Conservation (phyloP, 2,888 invertebrate species). For the Drosophila imparisetae region DNA sequence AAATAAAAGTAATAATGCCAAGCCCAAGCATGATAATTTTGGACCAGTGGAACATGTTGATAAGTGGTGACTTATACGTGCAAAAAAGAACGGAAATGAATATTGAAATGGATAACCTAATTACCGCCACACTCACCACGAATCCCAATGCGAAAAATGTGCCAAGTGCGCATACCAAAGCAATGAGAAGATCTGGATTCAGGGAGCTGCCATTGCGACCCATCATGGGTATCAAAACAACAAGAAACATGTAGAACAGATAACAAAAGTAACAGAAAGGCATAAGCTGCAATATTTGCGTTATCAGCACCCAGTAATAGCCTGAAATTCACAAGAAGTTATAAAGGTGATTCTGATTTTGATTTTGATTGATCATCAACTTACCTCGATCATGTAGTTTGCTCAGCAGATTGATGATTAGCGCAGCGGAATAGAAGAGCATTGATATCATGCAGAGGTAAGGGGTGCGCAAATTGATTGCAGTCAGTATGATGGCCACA, state of each 20-base stretch:
- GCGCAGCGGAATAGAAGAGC: constrained; percentile 76
- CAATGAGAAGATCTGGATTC: constrained; percentile 87
- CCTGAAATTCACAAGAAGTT: constrained; percentile 36
- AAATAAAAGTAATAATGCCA: constrained; percentile 69
- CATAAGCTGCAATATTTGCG: constrained; percentile 83
- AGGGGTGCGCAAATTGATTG: constrained; percentile 75
- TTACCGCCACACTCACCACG: constrained; percentile 70
- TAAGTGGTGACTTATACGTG: constrained; percentile 74
- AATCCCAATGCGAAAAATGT: constrained; percentile 82
- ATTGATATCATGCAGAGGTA: constrained; percentile 80
- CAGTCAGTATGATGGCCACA: constrained; percentile 70
- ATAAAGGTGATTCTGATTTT: constrained; percentile 1
- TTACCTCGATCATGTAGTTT: constrained; percentile 78
- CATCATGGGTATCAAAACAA: constrained; percentile 87
- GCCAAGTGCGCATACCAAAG: constrained; percentile 81
- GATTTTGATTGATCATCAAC: not conserved
- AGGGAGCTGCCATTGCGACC: constrained; percentile 85
- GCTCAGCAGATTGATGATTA: constrained; percentile 76
- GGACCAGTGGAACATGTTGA: constrained; percentile 82
- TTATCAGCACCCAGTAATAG: constrained; percentile 74
- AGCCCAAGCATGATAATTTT: constrained; percentile 67
- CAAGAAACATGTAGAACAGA: constrained; percentile 85
- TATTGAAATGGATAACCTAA: not conserved
- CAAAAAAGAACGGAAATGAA: constrained; percentile 5
- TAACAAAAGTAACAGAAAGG: constrained; percentile 85